Evolutionary conservation across 2,113 vertebrate genomes (phyloP).

Genomic region (Rousettus leschenaultii): DNA sequence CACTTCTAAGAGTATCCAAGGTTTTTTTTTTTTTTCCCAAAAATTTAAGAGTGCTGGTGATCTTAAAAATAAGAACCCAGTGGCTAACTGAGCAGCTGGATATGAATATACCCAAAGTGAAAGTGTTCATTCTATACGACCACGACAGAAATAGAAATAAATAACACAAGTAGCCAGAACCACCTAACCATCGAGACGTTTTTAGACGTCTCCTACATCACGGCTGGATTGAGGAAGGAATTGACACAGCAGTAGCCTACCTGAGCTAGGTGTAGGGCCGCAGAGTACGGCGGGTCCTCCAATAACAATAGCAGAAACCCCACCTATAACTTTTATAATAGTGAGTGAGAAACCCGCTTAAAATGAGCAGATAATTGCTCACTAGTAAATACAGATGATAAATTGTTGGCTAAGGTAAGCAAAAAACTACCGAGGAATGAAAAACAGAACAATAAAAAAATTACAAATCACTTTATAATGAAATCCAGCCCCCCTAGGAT

Average conservation of each 20-base stretch:
- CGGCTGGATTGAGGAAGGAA: neutral
- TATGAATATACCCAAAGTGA: neutral
- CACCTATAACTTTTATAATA: neutral
- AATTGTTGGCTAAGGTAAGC: neutral
- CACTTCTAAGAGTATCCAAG: neutral
- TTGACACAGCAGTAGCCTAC: too few species aligned
- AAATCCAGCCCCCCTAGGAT: neutral
- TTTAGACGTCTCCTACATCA: neutral
- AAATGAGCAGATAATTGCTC: neutral
- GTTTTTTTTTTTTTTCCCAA: neutral
- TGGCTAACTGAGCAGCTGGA: neutral
- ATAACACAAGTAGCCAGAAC: neutral
- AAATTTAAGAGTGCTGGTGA: neutral
- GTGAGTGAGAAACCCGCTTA: neutral
- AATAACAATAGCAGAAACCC: neutral
- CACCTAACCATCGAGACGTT: neutral
- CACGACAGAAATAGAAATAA: neutral
- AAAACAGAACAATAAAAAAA: neutral
- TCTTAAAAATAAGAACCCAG: slow-evolving; percentile 28
- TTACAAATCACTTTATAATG: neutral
- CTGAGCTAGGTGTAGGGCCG: neutral
- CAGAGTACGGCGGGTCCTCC: neutral
- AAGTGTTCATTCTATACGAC: neutral
- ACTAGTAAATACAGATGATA: neutral
- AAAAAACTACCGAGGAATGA: neutral